A percentile compares a stretch with the other conserved stretches of the same genome.
Conservation (phyloP, 1,140 invertebrate genomes). For the Ooceraea biroi region DNA sequence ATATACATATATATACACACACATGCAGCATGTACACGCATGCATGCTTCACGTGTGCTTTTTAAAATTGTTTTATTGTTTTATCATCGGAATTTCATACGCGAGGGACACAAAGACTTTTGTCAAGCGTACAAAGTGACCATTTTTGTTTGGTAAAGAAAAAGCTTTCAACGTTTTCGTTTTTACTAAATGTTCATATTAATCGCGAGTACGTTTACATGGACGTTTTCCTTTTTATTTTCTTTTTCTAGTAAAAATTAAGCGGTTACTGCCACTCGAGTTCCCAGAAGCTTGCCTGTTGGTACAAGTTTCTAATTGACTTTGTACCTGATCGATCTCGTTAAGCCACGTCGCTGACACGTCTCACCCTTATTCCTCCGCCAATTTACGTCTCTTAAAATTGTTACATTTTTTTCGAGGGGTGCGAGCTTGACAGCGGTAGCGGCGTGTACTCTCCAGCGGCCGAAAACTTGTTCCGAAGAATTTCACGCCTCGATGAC, state of each 20-base stretch:
- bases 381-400: conserved; percentile 49
- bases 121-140: neutral
- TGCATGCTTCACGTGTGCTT: neutral
- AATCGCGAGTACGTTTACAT: no score
- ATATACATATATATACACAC: no score
- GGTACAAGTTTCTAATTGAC: neutral
- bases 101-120: no score
- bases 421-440: conserved; percentile 21
- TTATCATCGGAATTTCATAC: neutral
- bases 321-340: conserved; percentile 5
- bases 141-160: neutral
- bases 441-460: conserved; percentile 21
- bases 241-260: neutral
- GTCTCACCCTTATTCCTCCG: conserved; percentile 21
- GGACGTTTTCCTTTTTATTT: neutral
- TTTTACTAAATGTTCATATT: no score
- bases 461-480: conserved; percentile 35
- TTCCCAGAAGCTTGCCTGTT: neutral
- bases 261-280: neutral
- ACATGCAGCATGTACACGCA: no score
- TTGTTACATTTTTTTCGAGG: conserved; percentile 32
- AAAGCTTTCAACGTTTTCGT: neutral
- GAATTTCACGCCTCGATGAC: conserved; percentile 47
- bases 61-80: no score
- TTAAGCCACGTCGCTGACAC: conserved; percentile 10